Base-by-base conservation (phyloP, 2,888 invertebrate species). In the Drosophila anomalata region DNA sequence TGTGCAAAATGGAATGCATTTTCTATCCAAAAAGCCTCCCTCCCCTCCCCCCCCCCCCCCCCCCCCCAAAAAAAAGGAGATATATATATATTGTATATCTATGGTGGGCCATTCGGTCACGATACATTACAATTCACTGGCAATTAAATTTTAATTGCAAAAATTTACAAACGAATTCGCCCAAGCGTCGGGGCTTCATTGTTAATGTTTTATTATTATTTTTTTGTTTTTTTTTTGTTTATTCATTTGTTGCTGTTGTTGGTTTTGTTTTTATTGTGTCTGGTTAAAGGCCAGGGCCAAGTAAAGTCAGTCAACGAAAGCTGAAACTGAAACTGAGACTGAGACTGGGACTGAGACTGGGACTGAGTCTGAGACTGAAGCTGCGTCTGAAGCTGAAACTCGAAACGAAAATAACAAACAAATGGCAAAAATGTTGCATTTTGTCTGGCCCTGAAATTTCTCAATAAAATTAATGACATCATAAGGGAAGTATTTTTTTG, bases 61-160 rank as follows among this genome's bases (percentile, higher is more conserved):
- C n/a, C n/a, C n/a, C n/a, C n/a, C n/a, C n/a, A n/a, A n/a, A n/a
- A n/a, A 44, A 22, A 20, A 20, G 12, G 11, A 12, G 20, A 3
- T 29, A 14, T n/a, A n/a, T 26, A 26, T 36, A 46, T 22, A 36
- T 46, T 5, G 48, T 24, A 31, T 29, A 41, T 59, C 9, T 44
- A 4, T 39, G 39, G 39, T 14, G 14, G 42, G 24, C 11, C 46
- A 56, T 59, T 67, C 42, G 51, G 46, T 58, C 60, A 60, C 71
- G 65, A 59, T 62, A 60, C 65, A 71, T 63, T 42, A 75, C 72
- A 77, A 78, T 75, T 78, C 76, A 57, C 72, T 69, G 56, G 65
- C 66, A 77, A 73, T 73, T 71, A 54, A 52, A 68, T 56, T 79
- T 79, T 76, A 72, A 79, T 74, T 82, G 75, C 52, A 47, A 63